Evolutionary conservation across 37 sponge, comb jelly and placozoan genomes (phyloP), one percentile per base, ranked within the genome.

Genomic region (Cladorhizidae sp.): DNA sequence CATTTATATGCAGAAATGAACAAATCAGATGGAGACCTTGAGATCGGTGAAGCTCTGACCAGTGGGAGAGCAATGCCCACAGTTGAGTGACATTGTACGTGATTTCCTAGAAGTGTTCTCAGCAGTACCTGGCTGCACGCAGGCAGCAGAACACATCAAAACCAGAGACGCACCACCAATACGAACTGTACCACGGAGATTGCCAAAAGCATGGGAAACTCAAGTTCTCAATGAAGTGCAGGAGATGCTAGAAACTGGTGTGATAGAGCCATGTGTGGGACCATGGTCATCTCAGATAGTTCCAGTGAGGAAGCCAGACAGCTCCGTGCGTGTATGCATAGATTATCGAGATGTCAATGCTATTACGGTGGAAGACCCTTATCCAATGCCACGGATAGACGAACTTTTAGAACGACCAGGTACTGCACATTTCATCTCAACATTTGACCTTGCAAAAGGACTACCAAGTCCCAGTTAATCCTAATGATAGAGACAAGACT

Each of bases 381-480:
- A 54, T 17, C 55, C 12, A 54, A 54, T 54, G 55, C n/a, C n/a
- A n/a, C n/a, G n/a, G n/a, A n/a, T n/a, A n/a, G n/a, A n/a, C n/a
- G n/a, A n/a, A n/a, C n/a, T n/a, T n/a, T n/a, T n/a, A n/a, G n/a
- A n/a, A n/a, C n/a, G n/a, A n/a, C n/a, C n/a, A n/a, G n/a, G n/a
- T n/a, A n/a, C n/a, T n/a, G n/a, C n/a, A n/a, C 11, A 31, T 3
- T 29, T 80, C 51, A 54, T 90, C 78, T 75, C 73, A 14, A 90
- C 39, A 20, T 70, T 83, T 17, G 84, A 88, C 58, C 64, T 86
- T 45, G 81, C 75, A 85, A 85, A 6, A 80, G n/a, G n/a, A 78
- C 75, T 85, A 80, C 65, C 92, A 86, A 38, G 18, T 90, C 14
- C 86, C 86, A 54, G 74, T 90, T 38, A 61, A 71, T 35, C 50